These are phyloP conservation scores for Phymastichus coffea DNA, from an alignment of 1,140 invertebrate species.

Conservation along the genomic window DNA sequence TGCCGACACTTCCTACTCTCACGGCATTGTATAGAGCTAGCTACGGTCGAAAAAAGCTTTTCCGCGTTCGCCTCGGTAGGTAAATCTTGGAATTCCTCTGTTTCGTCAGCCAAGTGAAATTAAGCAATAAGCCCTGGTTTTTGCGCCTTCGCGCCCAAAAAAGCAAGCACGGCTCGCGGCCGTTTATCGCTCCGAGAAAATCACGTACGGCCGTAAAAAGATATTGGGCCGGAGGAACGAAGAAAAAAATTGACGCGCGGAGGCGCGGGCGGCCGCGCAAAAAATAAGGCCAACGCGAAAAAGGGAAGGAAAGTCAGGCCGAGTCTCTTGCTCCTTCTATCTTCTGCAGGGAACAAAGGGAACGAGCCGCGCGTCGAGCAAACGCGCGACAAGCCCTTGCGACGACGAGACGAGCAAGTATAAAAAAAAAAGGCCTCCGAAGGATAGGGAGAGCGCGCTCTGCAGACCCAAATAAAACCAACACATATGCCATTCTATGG, in stretches of 20 bases:
- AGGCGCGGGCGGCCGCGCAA: too few species aligned
- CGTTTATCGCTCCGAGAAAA: constrained; percentile 18
- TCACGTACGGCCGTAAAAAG: constrained; percentile 1
- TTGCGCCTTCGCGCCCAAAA: too few species aligned
- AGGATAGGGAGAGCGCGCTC: not conserved
- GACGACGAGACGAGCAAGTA: not conserved
- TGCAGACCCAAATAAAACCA: too few species aligned
- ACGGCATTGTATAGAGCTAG: too few species aligned
- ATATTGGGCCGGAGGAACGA: not conserved
- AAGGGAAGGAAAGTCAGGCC: constrained; percentile 14
- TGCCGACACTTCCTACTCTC: too few species aligned
- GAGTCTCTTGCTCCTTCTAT: too few species aligned
- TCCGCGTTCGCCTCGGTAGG: not conserved
- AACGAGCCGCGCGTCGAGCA: constrained; percentile 2
- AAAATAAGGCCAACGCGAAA: not conserved
- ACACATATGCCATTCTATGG: too few species aligned
- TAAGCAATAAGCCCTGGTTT: constrained; percentile 8
- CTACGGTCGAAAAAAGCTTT: not conserved
- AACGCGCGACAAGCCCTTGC: constrained; percentile 9
- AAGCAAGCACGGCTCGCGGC: not conserved
- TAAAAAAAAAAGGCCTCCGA: not conserved
- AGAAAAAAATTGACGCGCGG: not conserved
- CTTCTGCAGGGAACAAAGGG: constrained; percentile 15
- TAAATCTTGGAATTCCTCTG: constrained; percentile 22
- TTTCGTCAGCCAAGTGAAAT: constrained; percentile 17